These are phyloP conservation scores for Nebria ingens DNA, from an alignment of 1,140 invertebrate genomes.

Conservation along the genomic window DNA sequence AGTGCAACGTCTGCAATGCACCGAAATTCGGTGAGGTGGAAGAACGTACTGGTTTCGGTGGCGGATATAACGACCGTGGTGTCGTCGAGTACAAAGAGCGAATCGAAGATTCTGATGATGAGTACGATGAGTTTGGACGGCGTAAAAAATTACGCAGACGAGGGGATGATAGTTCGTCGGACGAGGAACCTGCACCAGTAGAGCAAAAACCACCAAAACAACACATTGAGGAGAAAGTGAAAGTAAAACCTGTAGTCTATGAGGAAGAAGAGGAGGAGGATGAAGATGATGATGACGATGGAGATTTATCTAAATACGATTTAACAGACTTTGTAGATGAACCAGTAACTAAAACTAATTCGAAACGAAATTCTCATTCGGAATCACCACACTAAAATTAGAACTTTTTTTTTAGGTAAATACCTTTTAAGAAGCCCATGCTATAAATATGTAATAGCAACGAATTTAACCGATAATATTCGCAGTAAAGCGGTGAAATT, in stretches of 20 bases:
- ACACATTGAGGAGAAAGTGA: conserved; percentile 22
- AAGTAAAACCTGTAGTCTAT: conserved; percentile 24
- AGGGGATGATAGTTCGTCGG: conserved; percentile 23
- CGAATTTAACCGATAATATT: too few relatives aligned
- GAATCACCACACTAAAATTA: too few relatives aligned
- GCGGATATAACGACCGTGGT: conserved; percentile 88
- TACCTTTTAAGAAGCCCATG: too few relatives aligned
- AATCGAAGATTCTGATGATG: conserved; percentile 74
- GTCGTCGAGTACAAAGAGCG: conserved; percentile 87
- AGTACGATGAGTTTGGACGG: conserved; percentile 93
- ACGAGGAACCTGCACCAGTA: conserved; percentile 27
- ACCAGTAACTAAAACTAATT: conserved; percentile 31
- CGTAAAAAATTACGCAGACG: conserved; percentile 62
- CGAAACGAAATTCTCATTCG: conserved; percentile 15
- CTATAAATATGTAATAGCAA: too few relatives aligned
- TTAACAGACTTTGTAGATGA: conserved; percentile 58
- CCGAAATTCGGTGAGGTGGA: conserved; percentile 91
- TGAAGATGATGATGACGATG: conserved; percentile 56
- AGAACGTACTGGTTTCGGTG: conserved; percentile 68
- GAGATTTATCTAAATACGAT: conserved; percentile 74
- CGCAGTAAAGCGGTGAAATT: too few relatives aligned
- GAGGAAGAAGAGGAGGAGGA: conserved; percentile 44
- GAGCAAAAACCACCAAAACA: conserved; percentile 29
- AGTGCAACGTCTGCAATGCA: conserved; percentile 98
- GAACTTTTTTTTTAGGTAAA: too few relatives aligned